Evolutionary conservation across 2,113 vertebrate species (phyloP).

Genomic region (Microcebus jonahi): DNA sequence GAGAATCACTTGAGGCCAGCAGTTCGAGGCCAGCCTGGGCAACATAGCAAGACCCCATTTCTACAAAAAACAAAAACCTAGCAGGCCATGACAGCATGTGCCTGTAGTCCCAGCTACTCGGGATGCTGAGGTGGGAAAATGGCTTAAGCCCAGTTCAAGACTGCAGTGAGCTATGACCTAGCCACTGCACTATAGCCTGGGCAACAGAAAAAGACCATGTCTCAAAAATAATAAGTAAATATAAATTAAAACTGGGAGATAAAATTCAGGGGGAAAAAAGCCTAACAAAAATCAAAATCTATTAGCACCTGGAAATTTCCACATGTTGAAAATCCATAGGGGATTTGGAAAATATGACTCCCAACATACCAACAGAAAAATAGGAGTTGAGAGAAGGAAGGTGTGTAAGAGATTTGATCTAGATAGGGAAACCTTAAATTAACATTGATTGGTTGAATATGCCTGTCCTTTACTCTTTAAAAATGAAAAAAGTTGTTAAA

Average conservation of each 20-base stretch:
- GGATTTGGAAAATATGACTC: neutral
- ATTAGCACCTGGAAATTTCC: neutral
- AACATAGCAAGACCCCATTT: too few species aligned
- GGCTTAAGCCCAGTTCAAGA: too few species aligned
- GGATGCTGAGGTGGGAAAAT: too few species aligned
- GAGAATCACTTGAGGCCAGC: too few species aligned
- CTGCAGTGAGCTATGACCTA: too few species aligned
- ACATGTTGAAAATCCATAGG: neutral
- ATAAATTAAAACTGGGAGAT: neutral
- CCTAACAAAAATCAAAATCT: slow-evolving; percentile 24
- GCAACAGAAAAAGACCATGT: too few species aligned
- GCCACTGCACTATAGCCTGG: too few species aligned
- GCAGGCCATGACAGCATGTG: too few species aligned
- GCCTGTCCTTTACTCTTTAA: slow-evolving; percentile 9
- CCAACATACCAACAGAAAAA: slow-evolving; percentile 18
- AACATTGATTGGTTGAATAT: neutral
- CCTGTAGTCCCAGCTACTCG: too few species aligned
- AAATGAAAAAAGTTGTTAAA: neutral
- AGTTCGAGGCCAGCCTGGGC: too few species aligned
- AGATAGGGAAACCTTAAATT: neutral
- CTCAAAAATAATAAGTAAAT: too few species aligned
- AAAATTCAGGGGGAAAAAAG: neutral
- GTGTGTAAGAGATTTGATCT: neutral
- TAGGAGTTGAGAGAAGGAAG: neutral
- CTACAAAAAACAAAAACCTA: too few species aligned